Percentiles rank a stretch among this genome's conserved stretches.
These are phyloP conservation scores for Petroica traversi DNA, from an alignment of 2,113 vertebrate species.

Conservation along the genomic window DNA sequence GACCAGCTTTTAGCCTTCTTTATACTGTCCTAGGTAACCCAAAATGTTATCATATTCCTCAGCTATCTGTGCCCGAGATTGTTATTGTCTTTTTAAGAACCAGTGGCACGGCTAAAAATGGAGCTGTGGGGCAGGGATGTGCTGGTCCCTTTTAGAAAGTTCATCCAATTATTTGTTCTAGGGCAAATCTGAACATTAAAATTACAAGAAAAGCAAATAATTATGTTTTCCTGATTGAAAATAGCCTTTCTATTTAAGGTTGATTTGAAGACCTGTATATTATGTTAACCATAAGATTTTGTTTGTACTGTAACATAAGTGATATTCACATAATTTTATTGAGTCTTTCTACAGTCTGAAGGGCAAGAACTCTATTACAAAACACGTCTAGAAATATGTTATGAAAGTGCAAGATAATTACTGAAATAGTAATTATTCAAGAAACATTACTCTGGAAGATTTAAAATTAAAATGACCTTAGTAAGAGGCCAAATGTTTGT, in stretches of 20 bases:
- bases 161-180: not conserved
- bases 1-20: not conserved
- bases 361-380: slow-evolving; percentile 34
- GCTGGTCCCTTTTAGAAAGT: not conserved
- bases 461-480: slow-evolving; percentile 47
- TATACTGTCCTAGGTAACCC: not conserved
- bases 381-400: not conserved
- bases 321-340: not conserved
- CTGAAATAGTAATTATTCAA: slow-evolving; percentile 25
- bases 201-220: not conserved
- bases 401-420: slow-evolving; percentile 23
- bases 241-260: not conserved
- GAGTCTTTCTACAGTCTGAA: not conserved
- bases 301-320: not conserved
- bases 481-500: not conserved
- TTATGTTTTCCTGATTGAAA: not conserved
- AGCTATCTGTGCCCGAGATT: not conserved
- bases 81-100: not conserved
- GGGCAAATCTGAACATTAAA: not conserved
- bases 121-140: not conserved
- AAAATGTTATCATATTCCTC: not conserved
- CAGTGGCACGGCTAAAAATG: not conserved
- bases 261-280: not conserved
- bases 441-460: slow-evolving; percentile 9
- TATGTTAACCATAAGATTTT: not conserved